A percentile compares a stretch with the other conserved stretches of the same genome.
Evolutionary conservation across 2,888 invertebrate species (phyloP).

Genomic region (Boloria selene): DNA sequence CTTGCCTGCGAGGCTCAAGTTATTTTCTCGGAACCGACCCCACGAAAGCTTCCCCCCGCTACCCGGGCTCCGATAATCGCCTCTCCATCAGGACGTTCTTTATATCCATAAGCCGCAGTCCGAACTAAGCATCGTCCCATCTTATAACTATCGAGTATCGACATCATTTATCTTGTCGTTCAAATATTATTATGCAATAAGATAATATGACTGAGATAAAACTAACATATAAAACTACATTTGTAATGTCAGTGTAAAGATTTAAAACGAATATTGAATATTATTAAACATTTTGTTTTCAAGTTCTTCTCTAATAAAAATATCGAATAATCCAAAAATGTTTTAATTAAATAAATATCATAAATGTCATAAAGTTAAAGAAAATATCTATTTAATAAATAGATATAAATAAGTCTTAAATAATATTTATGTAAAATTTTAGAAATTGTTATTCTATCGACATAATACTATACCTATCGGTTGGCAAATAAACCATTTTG

Average conservation of each 20-base stretch:
- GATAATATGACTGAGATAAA: not conserved
- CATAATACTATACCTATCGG: not conserved
- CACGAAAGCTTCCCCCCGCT: slow-evolving; percentile 43
- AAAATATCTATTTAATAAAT: not conserved
- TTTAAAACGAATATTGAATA: too few species aligned
- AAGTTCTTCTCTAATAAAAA: too few species aligned
- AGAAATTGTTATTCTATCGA: not conserved
- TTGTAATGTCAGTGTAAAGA: not conserved
- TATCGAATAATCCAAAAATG: too few species aligned
- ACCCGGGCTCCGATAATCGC: slow-evolving; percentile 57
- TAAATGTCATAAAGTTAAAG: too few species aligned
- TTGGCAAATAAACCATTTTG: slow-evolving; percentile 5
- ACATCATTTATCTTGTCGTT: slow-evolving; percentile 19
- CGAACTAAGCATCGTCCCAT: slow-evolving; percentile 13
- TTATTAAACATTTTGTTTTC: too few species aligned
- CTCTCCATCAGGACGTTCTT: slow-evolving; percentile 57
- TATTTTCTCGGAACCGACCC: slow-evolving; percentile 71
- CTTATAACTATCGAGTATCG: slow-evolving; percentile 27
- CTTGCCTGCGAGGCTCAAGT: slow-evolving; percentile 64
- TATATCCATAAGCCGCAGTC: slow-evolving; percentile 31
- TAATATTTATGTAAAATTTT: too few species aligned
- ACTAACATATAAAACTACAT: too few species aligned
- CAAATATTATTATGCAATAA: slow-evolving; percentile 1
- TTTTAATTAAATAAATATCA: not conserved
- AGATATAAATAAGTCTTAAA: not conserved